A percentile compares a stretch with the other conserved stretches of the same genome.
These are phyloP conservation scores for Periplaneta americana DNA, from an alignment of 1,140 invertebrate genomes.

Conservation along the genomic window DNA sequence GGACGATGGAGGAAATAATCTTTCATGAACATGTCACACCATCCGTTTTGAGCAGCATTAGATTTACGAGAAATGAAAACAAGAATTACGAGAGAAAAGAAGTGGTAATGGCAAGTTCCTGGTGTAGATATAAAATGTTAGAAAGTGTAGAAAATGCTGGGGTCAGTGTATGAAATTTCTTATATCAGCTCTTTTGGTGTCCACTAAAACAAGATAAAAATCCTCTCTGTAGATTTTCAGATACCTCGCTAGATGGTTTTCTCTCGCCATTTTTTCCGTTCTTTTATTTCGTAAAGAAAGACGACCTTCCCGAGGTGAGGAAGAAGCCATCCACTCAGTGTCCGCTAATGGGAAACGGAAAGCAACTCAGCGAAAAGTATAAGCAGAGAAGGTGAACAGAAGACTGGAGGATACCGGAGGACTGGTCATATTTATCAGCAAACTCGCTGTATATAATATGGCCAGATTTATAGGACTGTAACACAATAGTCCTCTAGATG, in stretches of 20 bases:
- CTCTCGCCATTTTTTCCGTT: background rate
- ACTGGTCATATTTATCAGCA: too few species aligned
- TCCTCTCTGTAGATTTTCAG: background rate
- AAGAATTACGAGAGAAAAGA: background rate
- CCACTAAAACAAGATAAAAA: background rate
- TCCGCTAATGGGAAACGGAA: background rate
- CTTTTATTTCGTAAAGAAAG: background rate
- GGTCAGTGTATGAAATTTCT: background rate
- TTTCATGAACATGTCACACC: too few species aligned
- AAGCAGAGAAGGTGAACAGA: background rate
- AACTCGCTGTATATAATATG: too few species aligned
- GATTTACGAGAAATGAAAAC: background rate
- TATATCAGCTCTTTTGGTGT: background rate
- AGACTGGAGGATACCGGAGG: background rate
- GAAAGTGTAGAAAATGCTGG: background rate
- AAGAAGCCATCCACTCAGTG: background rate
- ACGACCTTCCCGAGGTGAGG: background rate
- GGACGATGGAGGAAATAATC: too few species aligned
- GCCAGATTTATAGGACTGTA: too few species aligned
- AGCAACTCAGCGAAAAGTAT: background rate
- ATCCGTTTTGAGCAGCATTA: background rate
- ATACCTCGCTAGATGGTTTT: background rate
- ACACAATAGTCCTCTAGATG: too few species aligned
- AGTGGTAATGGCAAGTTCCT: background rate
- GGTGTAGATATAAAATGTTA: background rate